Evolutionary conservation across 2,113 vertebrate genomes (phyloP), one percentile per base, ranked within the genome.

Genomic region (Osmerus mordax): DNA sequence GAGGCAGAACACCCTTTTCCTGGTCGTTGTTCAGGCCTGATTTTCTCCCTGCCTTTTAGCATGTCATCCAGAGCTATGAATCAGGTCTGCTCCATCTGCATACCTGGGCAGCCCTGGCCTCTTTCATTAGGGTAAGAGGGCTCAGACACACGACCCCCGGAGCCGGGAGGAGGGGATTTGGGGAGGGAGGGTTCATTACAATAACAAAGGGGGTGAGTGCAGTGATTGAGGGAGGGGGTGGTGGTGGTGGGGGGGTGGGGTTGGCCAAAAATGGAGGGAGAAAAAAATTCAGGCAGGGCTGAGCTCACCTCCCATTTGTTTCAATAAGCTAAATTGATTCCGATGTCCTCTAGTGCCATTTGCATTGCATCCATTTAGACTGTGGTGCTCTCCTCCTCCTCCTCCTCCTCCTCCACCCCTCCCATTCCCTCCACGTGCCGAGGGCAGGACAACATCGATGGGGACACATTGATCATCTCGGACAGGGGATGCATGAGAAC

Each of bases 321-420:
- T 91, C 88, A 90, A 90, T 91, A 91, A 91, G 81, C 78, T 88
- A 89, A 93, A 92, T 91, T 91, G 91, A 92, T 91, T 92, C 85
- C 75, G 61, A 78, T 86, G 89, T 91, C 89, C 86, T 91, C 73
- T 84, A 77, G 71, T 88, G 87, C 84, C 87, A 89, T 91, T 91
- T 89, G 89, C 90, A 88, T 91, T 69, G 78, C 86, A 87, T 89
- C 86, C 83, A 89, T 90, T 91, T 90, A 88, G 84, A 8, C 76
- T 62, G 67, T 73, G 56, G 83, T 83, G 78, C 82, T 83, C 72
- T 56, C 62, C 81, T 82, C 73, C 64, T 76, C 75, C 76, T 72
- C 75, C 75, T 72, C 74, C 71, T 77, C n/a, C 14, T 75, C 70
- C 7, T 21, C 23, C 14, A 12, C 32, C 7, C 13, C 23, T 47